Percentiles rank a stretch among this genome's conserved stretches.
Evolutionary conservation across 1,140 invertebrate genomes (phyloP).

Genomic region (Holcopasites calliopsidis): DNA sequence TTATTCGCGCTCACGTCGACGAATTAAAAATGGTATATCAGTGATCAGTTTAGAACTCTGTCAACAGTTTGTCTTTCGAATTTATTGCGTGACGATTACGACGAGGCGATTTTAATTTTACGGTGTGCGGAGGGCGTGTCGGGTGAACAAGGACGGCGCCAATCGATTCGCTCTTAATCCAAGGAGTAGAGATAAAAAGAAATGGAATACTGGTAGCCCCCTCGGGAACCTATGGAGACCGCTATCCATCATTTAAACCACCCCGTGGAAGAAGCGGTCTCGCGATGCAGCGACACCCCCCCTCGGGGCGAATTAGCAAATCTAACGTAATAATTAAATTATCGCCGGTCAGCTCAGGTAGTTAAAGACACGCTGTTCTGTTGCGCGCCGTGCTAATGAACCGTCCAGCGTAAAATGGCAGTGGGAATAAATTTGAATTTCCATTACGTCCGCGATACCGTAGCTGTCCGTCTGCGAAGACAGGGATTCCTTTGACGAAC

Average conservation of each 20-base stretch:
- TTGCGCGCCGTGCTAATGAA: conserved; percentile 69
- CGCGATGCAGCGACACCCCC: conserved; percentile 43
- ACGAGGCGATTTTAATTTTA: conserved; percentile 20
- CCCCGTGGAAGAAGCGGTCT: conserved; percentile 58
- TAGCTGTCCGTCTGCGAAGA: conserved; percentile 1
- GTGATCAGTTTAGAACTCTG: no score
- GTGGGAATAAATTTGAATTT: conserved; percentile 72
- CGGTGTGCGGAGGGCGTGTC: conserved; percentile 28
- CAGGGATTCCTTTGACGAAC: conserved; percentile 22
- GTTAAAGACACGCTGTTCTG: conserved; percentile 52
- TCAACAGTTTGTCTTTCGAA: background rate
- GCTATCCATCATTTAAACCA: conserved; percentile 58
- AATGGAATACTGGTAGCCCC: background rate
- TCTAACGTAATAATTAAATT: conserved; percentile 77
- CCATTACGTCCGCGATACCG: conserved; percentile 54
- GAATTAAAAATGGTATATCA: no score
- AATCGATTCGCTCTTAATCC: conserved; percentile 37
- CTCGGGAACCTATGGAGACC: no score
- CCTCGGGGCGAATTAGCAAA: conserved; percentile 71
- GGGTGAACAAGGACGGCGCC: conserved; percentile 5
- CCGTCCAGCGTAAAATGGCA: conserved; percentile 66
- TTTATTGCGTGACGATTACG: conserved; percentile 11
- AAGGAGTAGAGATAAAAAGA: background rate
- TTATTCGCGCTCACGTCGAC: conserved; percentile 12
- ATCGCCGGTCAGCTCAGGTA: conserved; percentile 58